Evolutionary conservation across 2,113 vertebrate genomes (phyloP).

Genomic region (Bubo blakistoni): DNA sequence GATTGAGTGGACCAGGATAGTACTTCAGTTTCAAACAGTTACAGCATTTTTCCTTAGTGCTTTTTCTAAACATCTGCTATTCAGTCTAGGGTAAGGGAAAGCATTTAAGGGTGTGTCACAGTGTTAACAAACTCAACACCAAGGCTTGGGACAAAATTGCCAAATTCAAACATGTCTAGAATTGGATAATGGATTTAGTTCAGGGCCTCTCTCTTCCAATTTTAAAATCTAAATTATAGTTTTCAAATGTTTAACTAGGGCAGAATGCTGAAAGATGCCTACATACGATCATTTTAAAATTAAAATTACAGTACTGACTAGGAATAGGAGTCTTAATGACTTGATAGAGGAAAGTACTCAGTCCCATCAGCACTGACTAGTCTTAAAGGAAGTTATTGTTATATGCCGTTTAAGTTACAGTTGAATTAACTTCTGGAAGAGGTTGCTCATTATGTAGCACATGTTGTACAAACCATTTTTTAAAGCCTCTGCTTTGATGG

Average conservation of each 20-base stretch:
- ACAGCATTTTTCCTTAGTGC: background rate
- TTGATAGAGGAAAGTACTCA: background rate
- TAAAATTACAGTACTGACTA: background rate
- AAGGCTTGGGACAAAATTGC: background rate
- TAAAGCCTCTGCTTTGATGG: background rate
- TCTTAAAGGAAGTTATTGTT: background rate
- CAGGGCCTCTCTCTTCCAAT: background rate
- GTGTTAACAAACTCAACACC: background rate
- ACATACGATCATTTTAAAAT: background rate
- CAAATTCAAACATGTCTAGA: background rate
- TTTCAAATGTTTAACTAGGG: background rate
- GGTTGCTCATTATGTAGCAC: background rate
- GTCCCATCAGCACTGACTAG: background rate
- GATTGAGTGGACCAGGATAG: background rate
- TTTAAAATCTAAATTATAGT: background rate
- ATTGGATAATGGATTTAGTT: background rate
- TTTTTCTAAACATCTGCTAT: background rate
- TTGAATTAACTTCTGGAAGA: background rate
- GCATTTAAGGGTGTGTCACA: background rate
- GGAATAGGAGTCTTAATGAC: background rate
- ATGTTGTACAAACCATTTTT: background rate
- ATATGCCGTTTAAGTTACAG: background rate
- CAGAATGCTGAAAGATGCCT: background rate
- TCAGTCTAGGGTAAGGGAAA: background rate
- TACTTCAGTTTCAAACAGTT: background rate